phyloP scores from a whole-genome alignment of 2,113 vertebrate species.

The Saccopteryx leptura region DNA sequence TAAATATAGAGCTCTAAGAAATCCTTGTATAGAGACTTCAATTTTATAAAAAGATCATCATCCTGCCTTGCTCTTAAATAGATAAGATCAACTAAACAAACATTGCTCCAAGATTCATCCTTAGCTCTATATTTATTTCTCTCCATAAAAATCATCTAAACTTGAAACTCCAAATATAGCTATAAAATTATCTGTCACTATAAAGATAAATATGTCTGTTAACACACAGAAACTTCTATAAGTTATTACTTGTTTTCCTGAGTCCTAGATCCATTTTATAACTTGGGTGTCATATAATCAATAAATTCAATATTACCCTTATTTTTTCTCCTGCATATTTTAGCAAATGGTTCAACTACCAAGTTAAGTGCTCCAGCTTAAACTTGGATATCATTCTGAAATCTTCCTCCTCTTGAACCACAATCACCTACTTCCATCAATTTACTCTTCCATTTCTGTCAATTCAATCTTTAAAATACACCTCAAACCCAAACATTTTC shows the following conservation, averaged over 20 bases:
- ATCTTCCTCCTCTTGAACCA: neutral
- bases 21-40: neutral
- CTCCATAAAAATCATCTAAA: neutral
- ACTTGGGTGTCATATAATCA: neutral
- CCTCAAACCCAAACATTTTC: neutral
- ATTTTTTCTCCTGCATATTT: neutral
- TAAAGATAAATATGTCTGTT: neutral
- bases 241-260: conserved; percentile 32
- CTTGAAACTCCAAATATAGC: neutral
- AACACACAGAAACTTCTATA: neutral
- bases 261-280: conserved; percentile 7
- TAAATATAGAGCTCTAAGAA: neutral
- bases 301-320: neutral
- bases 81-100: neutral
- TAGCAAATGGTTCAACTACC: neutral
- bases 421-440: neutral
- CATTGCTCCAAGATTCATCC: neutral
- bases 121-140: neutral
- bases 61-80: neutral
- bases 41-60: neutral
- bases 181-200: neutral
- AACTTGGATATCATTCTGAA: neutral
- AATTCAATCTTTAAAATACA: neutral
- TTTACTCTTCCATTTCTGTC: neutral
- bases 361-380: neutral